Percentiles rank a stretch among this genome's conserved stretches.
Conservation (phyloP, 2,888 invertebrate species). For the Thecophora atra region DNA sequence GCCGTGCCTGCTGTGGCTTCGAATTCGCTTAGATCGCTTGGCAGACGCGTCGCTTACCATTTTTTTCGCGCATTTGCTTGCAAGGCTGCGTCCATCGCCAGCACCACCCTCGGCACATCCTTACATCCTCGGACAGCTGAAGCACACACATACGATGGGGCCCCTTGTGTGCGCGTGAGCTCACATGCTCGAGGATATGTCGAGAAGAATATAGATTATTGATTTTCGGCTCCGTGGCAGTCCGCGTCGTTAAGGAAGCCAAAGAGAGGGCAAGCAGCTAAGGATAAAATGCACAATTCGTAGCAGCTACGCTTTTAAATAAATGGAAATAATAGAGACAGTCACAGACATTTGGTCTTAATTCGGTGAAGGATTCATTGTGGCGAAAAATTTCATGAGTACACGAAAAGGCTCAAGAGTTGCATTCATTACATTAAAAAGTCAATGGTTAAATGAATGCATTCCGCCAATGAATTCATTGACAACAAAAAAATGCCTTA, state of each 20-base stretch:
- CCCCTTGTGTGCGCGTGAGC: conserved; percentile 14
- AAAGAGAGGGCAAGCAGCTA: neutral
- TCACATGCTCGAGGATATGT: conserved; percentile 1
- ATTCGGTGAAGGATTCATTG: too few species aligned
- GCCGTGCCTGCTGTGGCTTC: neutral
- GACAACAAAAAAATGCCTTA: too few species aligned
- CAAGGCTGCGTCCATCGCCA: conserved; percentile 8
- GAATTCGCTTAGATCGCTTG: conserved; percentile 24
- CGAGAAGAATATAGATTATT: conserved; percentile 33
- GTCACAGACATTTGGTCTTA: too few species aligned
- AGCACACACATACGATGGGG: conserved; percentile 3
- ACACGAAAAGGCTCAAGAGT: too few species aligned
- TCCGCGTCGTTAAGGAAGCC: neutral
- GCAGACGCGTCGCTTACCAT: conserved; percentile 27
- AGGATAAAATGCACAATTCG: too few species aligned
- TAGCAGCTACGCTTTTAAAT: too few species aligned
- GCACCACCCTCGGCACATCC: conserved; percentile 2
- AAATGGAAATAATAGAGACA: too few species aligned
- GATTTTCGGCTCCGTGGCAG: conserved; percentile 29
- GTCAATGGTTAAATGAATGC: too few species aligned
- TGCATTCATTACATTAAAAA: too few species aligned
- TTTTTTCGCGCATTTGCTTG: conserved; percentile 36
- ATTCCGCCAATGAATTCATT: too few species aligned
- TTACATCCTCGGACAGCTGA: conserved; percentile 11
- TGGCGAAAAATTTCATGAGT: too few species aligned